Evolutionary conservation across 2,888 invertebrate species (phyloP).

Genomic region (Uropetala carovei): DNA sequence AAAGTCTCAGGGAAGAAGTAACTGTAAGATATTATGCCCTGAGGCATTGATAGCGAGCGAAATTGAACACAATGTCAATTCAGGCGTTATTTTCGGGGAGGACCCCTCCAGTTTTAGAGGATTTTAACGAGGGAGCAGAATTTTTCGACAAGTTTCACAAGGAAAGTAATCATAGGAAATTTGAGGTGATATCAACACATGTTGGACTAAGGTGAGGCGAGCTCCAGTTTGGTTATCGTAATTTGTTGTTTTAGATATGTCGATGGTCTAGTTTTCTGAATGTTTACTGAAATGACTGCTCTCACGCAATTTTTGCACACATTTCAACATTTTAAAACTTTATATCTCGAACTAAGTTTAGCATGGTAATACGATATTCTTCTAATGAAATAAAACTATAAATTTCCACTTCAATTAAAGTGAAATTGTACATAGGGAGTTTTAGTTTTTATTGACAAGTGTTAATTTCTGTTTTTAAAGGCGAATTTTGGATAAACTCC

Average conservation of each 20-base stretch:
- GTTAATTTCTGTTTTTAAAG: not conserved
- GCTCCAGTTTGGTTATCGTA: not conserved
- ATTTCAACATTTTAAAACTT: not conserved
- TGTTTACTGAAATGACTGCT: not conserved
- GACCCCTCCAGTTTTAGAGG: slow-evolving; percentile 35
- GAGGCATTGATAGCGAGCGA: not conserved
- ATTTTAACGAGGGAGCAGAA: slow-evolving; percentile 41
- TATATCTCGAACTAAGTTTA: not conserved
- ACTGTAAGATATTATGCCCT: not conserved
- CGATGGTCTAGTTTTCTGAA: not conserved
- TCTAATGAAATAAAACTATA: not conserved
- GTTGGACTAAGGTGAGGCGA: slow-evolving; percentile 20
- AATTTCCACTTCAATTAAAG: not conserved
- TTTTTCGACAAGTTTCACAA: slow-evolving; percentile 37
- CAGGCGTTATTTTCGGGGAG: slow-evolving; percentile 51
- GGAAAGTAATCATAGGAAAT: slow-evolving; percentile 22
- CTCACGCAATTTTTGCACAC: not conserved
- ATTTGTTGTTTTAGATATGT: not conserved
- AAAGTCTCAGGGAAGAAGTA: not conserved
- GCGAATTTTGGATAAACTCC: slow-evolving; percentile 45
- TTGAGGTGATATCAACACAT: slow-evolving; percentile 48
- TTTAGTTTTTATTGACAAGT: too few relatives aligned
- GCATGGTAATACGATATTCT: not conserved
- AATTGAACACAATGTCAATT: slow-evolving; percentile 53
- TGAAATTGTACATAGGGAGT: too few relatives aligned